Base-by-base conservation (phyloP, 2,113 vertebrate species). In the Seriola rivoliana region DNA sequence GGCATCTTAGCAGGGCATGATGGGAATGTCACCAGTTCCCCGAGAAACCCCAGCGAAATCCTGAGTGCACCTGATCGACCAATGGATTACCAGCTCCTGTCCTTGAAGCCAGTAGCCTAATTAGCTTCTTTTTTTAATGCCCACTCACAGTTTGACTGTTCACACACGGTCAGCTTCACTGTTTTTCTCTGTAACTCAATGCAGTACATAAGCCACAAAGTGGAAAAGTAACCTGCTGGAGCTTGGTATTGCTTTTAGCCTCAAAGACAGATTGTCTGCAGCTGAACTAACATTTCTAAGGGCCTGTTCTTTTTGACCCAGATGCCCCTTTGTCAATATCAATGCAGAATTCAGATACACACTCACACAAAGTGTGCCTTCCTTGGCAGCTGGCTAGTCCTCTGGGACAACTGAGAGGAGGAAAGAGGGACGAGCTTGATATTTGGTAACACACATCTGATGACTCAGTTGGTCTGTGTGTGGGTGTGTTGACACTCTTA, bases 401-500 rank as follows among this genome's bases (percentile, higher is more conserved):
- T 67, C 6, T 0, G 65, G 59, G 52, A 88, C 0, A 71, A 67
- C 77, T 80, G 59, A 73, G 68, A 66, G 67, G 58, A 75, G 44
- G 63, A 54, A 67, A 65, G 34, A 17, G 21, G 60, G 36, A 64
- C 29, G 6, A 36, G 55, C 62, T 67, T 66, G 67, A 74, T 80
- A 82, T 71, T 80, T 44, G 46, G 32, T 85, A 83, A 78, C 76
- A 36, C 63, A 40, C 13, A 80, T 84, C 44, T 84, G 52, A 71
- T 89, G 75, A 87, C 40, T 85, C 82, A 38, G 64, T 17, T 74
- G 58, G 67, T 79, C 34, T 69, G 69, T 78, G 59, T 68, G 71
- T 80, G 62, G 38, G 25, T 70, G 78, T 69, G 62, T 9, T 71
- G 54, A 77, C 48, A 25, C 65, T 77, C 60, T 75, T 32, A 50